A percentile compares a stretch with the other conserved stretches of the same genome.
These are phyloP conservation scores for Crotalus horridus DNA, from an alignment of 2,113 vertebrate species.

Conservation along the genomic window DNA sequence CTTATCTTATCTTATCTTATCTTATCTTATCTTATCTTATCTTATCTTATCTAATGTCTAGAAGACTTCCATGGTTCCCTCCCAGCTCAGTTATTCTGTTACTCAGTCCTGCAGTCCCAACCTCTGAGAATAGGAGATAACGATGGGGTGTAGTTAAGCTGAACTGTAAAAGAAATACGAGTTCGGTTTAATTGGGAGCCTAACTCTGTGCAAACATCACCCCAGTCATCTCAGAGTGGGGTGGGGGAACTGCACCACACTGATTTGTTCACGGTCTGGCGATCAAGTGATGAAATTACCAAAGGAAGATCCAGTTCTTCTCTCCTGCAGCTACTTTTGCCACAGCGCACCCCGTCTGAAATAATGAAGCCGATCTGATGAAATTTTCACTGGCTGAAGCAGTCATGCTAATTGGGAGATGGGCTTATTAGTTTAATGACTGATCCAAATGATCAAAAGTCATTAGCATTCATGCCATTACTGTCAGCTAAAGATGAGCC, in stretches of 20 bases:
- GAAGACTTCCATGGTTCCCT: neutral
- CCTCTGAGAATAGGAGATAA: slow-evolving; percentile 35
- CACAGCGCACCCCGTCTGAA: slow-evolving; percentile 69
- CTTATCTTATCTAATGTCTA: no score
- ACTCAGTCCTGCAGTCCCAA: slow-evolving; percentile 49
- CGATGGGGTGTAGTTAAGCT: accelerated
- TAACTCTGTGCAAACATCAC: slow-evolving; percentile 39
- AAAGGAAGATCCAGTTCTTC: slow-evolving; percentile 60
- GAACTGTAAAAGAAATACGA: slow-evolving; percentile 40
- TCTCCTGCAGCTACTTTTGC: slow-evolving; percentile 62
- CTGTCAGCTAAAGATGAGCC: slow-evolving; percentile 78
- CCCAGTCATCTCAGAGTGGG: slow-evolving; percentile 26
- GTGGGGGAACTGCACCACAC: slow-evolving; percentile 31
- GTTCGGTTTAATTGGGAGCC: slow-evolving; percentile 45
- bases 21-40: no score
- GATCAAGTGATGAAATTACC: slow-evolving; percentile 73
- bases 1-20: no score
- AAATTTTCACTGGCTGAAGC: slow-evolving; percentile 71
- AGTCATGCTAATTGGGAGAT: slow-evolving; percentile 85
- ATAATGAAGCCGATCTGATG: slow-evolving; percentile 74
- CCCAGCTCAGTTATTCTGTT: slow-evolving; percentile 23
- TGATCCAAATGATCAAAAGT: slow-evolving; percentile 90
- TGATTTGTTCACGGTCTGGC: slow-evolving; percentile 53
- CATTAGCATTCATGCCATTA: slow-evolving; percentile 89
- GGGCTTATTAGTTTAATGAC: slow-evolving; percentile 99